Percentiles rank a stretch among this genome's conserved stretches.
Conservation (phyloP, 1,140 invertebrate species). For the Drosophila miranda region DNA sequence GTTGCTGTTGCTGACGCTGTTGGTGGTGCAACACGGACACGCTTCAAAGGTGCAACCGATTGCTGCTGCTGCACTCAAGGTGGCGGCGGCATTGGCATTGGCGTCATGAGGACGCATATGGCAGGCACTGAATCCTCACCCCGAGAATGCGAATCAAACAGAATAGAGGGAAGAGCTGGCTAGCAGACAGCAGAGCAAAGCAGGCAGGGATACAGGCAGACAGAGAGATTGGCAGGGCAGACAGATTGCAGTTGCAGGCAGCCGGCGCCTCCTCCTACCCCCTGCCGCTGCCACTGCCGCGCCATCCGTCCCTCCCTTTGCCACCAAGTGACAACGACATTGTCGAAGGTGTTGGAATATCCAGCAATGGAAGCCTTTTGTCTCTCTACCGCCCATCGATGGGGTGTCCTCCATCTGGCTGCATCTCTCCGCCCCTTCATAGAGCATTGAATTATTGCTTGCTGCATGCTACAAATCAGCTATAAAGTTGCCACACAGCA, state of each 20-base stretch:
- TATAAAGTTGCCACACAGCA: slow-evolving; percentile 47
- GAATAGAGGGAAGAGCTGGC: slow-evolving; percentile 14
- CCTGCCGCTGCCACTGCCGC: neutral
- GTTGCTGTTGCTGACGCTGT: slow-evolving; percentile 29
- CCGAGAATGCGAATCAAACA: neutral
- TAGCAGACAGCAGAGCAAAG: slow-evolving; percentile 1
- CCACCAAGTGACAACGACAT: slow-evolving; percentile 48
- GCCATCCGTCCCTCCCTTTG: neutral
- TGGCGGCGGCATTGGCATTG: too few relatives aligned
- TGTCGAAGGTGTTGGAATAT: slow-evolving; percentile 70
- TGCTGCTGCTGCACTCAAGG: slow-evolving; percentile 61
- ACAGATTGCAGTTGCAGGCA: slow-evolving; percentile 74
- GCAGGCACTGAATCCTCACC: slow-evolving; percentile 13
- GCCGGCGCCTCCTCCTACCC: slow-evolving; percentile 47
- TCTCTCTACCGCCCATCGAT: slow-evolving; percentile 5
- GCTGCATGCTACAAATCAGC: slow-evolving; percentile 75
- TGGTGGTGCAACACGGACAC: slow-evolving; percentile 72
- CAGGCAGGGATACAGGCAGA: slow-evolving; percentile 19
- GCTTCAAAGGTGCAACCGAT: slow-evolving; percentile 76
- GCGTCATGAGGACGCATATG: slow-evolving; percentile 58
- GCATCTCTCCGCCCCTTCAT: slow-evolving; percentile 21
- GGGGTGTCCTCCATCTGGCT: neutral
- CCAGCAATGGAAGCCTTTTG: slow-evolving; percentile 53
- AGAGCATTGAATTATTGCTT: slow-evolving; percentile 74
- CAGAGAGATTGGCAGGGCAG: slow-evolving; percentile 51